These are phyloP conservation scores for Leptura quadrifasciata DNA, from an alignment of 2,888 invertebrate species.

Conservation along the genomic window DNA sequence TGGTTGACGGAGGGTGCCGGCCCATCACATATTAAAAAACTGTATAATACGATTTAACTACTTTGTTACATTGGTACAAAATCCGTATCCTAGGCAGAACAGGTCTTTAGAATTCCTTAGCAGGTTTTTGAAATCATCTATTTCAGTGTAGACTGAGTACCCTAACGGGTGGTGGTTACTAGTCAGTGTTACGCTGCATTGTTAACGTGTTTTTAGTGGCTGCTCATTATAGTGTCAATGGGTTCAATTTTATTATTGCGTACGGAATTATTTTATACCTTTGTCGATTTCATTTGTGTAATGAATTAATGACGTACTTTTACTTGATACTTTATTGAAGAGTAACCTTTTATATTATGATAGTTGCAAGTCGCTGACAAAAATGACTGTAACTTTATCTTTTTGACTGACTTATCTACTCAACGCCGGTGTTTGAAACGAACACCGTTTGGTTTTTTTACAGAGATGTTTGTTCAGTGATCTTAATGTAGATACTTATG, in stretches of 20 bases:
- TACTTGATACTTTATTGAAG: conserved; percentile 31
- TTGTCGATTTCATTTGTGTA: conserved; percentile 38
- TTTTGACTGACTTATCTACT: conserved; percentile 43
- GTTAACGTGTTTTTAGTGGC: conserved; percentile 64
- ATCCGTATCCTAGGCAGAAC: conserved; percentile 65
- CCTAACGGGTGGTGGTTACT: conserved; percentile 69
- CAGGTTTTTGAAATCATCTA: conserved; percentile 59
- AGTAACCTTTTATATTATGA: conserved; percentile 42
- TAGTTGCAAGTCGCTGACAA: conserved; percentile 10
- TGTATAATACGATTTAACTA: conserved; percentile 66
- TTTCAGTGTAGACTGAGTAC: conserved; percentile 69
- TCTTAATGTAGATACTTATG: conserved; percentile 39
- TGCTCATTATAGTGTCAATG: conserved; percentile 58
- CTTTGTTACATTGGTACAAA: conserved; percentile 70
- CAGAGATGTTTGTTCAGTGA: conserved; percentile 27
- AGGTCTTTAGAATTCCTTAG: conserved; percentile 59
- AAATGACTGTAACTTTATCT: conserved; percentile 34
- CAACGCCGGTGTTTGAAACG: conserved; percentile 28
- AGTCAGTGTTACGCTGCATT: conserved; percentile 71
- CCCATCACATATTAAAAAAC: conserved; percentile 57
- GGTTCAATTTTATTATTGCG: conserved; percentile 34
- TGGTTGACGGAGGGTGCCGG: conserved; percentile 52
- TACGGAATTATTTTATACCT: conserved; percentile 42
- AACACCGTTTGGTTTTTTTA: conserved; percentile 1
- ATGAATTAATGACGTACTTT: conserved; percentile 17